Percentiles rank a stretch among this genome's conserved stretches.
Evolutionary conservation across 1,140 invertebrate genomes (phyloP).

Genomic region (Caenorhabditis remanei): DNA sequence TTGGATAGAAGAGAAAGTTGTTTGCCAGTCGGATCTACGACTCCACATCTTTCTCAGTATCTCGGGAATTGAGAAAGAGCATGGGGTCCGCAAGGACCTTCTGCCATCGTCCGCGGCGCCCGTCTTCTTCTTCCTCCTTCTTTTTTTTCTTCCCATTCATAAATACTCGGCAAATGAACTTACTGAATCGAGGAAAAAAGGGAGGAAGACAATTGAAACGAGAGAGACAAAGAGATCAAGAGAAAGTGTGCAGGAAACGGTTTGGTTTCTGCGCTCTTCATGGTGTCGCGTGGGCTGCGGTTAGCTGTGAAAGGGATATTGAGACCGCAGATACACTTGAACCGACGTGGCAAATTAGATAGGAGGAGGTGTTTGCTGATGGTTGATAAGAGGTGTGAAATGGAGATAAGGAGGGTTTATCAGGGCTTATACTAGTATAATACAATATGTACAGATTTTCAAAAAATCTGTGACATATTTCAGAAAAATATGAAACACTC

Average conservation of each 20-base stretch:
- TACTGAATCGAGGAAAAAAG: slow-evolving; percentile 40
- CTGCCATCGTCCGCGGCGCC: slow-evolving; percentile 42
- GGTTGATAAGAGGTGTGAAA: slow-evolving; percentile 31
- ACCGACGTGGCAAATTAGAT: not conserved
- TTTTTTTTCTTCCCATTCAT: slow-evolving; percentile 39
- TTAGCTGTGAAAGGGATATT: slow-evolving; percentile 26
- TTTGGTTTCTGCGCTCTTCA: slow-evolving; percentile 16
- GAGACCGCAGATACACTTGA: not conserved
- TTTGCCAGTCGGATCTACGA: slow-evolving; percentile 56
- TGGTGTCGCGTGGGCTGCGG: slow-evolving; percentile 8
- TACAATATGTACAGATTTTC: not conserved
- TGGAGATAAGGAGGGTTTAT: not conserved
- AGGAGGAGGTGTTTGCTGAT: not conserved
- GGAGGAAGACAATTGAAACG: slow-evolving; percentile 15
- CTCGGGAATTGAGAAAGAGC: slow-evolving; percentile 53
- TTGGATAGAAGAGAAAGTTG: slow-evolving; percentile 40
- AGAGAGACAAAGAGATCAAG: slow-evolving; percentile 4
- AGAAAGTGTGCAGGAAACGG: slow-evolving; percentile 2
- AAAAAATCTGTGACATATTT: not conserved
- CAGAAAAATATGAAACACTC: no score
- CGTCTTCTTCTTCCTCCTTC: slow-evolving; percentile 26
- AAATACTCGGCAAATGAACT: slow-evolving; percentile 53
- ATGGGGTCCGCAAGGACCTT: slow-evolving; percentile 20
- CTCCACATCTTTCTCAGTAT: slow-evolving; percentile 45
- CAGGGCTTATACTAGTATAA: not conserved